Evolutionary conservation across 1,140 invertebrate species (phyloP).

Genomic region (Macrobrachium nipponense): DNA sequence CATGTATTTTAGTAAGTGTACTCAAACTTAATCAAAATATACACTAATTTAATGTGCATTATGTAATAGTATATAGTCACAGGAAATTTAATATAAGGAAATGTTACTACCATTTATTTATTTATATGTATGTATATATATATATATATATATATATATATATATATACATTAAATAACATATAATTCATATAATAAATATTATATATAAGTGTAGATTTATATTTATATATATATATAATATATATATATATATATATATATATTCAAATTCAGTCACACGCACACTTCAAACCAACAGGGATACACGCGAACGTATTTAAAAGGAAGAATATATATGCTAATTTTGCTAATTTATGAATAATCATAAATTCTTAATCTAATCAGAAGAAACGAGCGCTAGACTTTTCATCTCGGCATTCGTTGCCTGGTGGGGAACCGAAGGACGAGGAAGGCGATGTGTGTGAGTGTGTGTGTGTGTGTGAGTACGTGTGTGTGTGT

Average conservation of each 20-base stretch:
- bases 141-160: constrained; percentile 34
- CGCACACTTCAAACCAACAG: background rate
- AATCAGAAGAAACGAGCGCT: background rate
- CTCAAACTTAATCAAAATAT: too few relatives aligned
- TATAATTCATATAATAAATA: too few relatives aligned
- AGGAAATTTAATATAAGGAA: background rate
- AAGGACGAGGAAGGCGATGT: background rate
- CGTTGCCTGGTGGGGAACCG: background rate
- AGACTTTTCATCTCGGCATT: too few relatives aligned
- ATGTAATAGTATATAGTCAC: too few relatives aligned
- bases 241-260: constrained; percentile 37
- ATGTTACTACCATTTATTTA: background rate
- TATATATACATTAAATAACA: too few relatives aligned
- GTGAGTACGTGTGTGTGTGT: background rate
- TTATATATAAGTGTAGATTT: too few relatives aligned
- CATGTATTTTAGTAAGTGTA: too few relatives aligned
- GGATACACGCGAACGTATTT: background rate
- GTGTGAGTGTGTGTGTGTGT: background rate
- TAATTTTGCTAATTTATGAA: too few relatives aligned
- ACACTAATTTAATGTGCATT: too few relatives aligned
- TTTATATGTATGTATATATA: constrained; percentile 36
- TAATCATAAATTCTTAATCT: background rate
- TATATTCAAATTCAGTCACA: background rate
- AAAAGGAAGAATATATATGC: too few relatives aligned
- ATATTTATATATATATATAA: too few relatives aligned